phyloP scores from a whole-genome alignment of 2,888 invertebrate species.

The Epicampocera succincta region DNA sequence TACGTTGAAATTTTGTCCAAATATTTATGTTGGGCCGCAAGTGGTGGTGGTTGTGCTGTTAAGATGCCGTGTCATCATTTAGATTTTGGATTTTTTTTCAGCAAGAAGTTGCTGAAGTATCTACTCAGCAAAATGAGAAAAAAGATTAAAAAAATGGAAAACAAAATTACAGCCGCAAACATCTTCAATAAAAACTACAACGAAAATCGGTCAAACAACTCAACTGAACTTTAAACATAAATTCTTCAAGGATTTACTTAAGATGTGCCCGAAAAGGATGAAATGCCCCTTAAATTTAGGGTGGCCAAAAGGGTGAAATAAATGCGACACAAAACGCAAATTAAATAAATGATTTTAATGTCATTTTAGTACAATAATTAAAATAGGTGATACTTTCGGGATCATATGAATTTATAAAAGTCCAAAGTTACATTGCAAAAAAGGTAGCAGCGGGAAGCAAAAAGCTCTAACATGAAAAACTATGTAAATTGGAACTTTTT shows the following conservation, averaged over 20 bases:
- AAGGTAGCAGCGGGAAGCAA: too few relatives aligned
- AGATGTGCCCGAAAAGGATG: conserved; percentile 7
- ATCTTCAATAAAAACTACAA: conserved; percentile 21
- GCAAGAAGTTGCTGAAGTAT: conserved; percentile 20
- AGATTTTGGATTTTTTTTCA: conserved; percentile 52
- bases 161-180: conserved; percentile 38
- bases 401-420: too few relatives aligned
- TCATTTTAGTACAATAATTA: too few relatives aligned
- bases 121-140: not conserved
- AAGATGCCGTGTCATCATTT: conserved; percentile 44
- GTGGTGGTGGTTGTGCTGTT: not conserved
- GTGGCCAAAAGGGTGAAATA: conserved; percentile 23
- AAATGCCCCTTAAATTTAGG: conserved; percentile 4
- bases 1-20: conserved; percentile 1
- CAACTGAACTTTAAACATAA: conserved; percentile 7
- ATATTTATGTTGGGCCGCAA: not conserved
- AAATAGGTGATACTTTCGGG: too few relatives aligned
- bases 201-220: conserved; percentile 56
- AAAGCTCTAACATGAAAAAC: too few relatives aligned
- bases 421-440: too few relatives aligned
- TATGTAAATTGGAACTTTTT: too few relatives aligned
- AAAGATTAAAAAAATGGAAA: conserved; percentile 3
- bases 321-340: too few relatives aligned
- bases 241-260: conserved; percentile 28
- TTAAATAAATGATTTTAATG: too few relatives aligned